A percentile compares a stretch with the other conserved stretches of the same genome.
Evolutionary conservation across 1,140 invertebrate genomes (phyloP).

Genomic region (Ips typographus): DNA sequence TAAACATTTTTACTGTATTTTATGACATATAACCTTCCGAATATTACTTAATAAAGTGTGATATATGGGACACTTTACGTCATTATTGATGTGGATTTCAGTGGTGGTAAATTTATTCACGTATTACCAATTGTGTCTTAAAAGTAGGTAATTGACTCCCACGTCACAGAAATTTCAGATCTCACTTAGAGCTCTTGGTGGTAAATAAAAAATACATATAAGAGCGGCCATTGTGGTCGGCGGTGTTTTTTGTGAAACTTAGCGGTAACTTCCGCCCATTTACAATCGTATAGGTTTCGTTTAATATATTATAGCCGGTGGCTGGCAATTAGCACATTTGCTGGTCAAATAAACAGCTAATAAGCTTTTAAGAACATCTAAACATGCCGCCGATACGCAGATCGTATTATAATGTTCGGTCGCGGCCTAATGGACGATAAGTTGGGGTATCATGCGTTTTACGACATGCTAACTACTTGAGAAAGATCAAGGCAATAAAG

Average conservation of each 20-base stretch:
- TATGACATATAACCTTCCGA: no score
- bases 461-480: conserved; percentile 45
- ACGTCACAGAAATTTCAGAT: no score
- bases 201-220: conserved; percentile 3
- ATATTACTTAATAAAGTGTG: no score
- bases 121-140: no score
- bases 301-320: conserved; percentile 27
- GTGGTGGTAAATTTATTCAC: no score
- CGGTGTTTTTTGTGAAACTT: conserved; percentile 10
- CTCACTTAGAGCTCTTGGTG: not conserved
- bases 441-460: conserved; percentile 45
- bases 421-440: conserved; percentile 46
- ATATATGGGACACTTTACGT: no score
- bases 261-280: conserved; percentile 29
- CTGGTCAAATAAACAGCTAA: conserved; percentile 46
- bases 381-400: conserved; percentile 32
- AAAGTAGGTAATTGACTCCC: no score
- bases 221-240: not conserved
- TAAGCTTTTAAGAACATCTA: conserved; percentile 48
- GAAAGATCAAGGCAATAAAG: conserved; percentile 41
- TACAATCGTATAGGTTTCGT: conserved; percentile 33
- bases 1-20: no score
- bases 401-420: conserved; percentile 20
- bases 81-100: no score
- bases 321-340: conserved; percentile 45